Evolutionary conservation across 2,888 invertebrate species (phyloP), one percentile per base, ranked within the genome.

Genomic region (Platycnemis pennipes): DNA sequence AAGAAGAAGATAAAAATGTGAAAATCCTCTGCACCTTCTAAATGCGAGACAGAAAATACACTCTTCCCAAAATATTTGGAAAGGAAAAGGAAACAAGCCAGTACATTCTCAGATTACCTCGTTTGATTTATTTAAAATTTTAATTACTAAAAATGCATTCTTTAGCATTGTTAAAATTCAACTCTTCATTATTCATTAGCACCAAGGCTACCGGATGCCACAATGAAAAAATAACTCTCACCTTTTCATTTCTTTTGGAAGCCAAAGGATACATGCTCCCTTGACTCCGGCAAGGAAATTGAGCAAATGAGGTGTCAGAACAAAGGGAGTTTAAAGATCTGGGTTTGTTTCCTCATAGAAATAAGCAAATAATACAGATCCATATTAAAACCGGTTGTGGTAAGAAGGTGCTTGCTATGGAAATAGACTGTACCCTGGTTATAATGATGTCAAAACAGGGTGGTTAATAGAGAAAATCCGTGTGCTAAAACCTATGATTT

Each of bases 251-350:
- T 37, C 37, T 37, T 37, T 77, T 77, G 31, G 7, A 37, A 77
- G 37, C 77, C 77, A 77, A 77, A 77, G 77, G 77, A 77, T 37
- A 77, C 37, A 77, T 37, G 77, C 77, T 77, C 37, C 77, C 37
- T 77, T 77, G 77, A 77, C 31, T 77, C 37, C 37, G 77, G 37
- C 37, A 37, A 77, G 77, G 77, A 77, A 77, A 77, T 11, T 77
- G 77, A 37, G 5, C 77, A 37, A 37, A 77, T n/a, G 13, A 77
- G 77, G 77, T 2, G 13, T 16, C 37, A 11, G 77, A 16, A 77
- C 13, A 26, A 77, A 31, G 37, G 77, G 13, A 77, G 31, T 1
- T 37, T 22, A n/a, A n/a, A n/a, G n/a, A n/a, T n/a, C n/a, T n/a
- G n/a, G n/a, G n/a, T n/a, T n/a, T n/a, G n/a, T n/a, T n/a, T n/a